phyloP scores from a whole-genome alignment of 2,113 vertebrate genomes.

The Chroicocephalus ridibundus region DNA sequence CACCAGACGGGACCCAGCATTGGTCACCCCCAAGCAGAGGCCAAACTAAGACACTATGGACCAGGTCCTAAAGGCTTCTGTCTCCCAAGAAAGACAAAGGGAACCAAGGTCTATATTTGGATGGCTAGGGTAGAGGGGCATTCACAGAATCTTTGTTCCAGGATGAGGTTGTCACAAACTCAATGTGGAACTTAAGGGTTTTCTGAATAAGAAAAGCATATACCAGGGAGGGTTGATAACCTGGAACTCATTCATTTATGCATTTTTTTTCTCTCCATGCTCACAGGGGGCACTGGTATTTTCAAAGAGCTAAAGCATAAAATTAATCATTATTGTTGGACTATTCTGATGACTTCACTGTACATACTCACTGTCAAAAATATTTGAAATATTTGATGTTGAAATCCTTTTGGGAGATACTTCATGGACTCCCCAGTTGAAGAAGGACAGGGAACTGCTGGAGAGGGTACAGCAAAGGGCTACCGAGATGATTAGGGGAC shows the following conservation, averaged over 20 bases:
- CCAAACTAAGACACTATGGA: background rate
- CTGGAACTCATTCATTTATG: background rate
- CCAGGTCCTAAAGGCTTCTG: background rate
- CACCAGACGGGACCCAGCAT: background rate
- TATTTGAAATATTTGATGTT: background rate
- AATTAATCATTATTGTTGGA: background rate
- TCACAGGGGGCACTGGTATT: background rate
- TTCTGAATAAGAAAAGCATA: background rate
- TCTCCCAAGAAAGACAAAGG: background rate
- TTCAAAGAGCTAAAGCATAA: background rate
- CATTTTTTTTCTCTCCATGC: background rate
- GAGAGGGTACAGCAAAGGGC: too few species aligned
- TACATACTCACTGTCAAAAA: background rate
- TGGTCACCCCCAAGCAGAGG: accelerated
- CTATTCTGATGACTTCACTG: background rate
- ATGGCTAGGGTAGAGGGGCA: background rate
- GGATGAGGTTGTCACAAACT: background rate
- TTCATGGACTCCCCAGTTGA: background rate
- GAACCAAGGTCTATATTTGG: background rate
- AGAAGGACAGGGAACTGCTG: too few species aligned
- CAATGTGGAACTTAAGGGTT: background rate
- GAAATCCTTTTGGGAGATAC: background rate
- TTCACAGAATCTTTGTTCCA: background rate
- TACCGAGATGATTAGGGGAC: too few species aligned
- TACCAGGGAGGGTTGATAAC: background rate